phyloP scores from a whole-genome alignment of 2,888 invertebrate species.

The Penaeus monodon region DNA sequence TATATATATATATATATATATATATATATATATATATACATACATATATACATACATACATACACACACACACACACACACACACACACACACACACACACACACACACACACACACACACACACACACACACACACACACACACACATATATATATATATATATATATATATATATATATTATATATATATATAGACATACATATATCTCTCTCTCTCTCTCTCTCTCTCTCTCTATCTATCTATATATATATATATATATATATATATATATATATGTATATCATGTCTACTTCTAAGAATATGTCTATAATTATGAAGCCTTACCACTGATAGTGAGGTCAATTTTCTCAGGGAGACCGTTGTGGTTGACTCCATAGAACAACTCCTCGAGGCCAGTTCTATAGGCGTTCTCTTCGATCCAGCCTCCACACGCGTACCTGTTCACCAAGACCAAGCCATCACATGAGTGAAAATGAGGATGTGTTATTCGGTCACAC shows the following conservation, averaged over 20 bases:
- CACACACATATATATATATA: too few species aligned
- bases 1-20: not conserved
- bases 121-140: too few species aligned
- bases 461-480: not conserved
- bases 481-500: not conserved
- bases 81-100: not conserved
- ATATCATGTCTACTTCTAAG: too few species aligned
- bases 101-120: too few species aligned
- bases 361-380: slow-evolving; percentile 49
- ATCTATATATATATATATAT: too few species aligned
- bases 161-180: too few species aligned
- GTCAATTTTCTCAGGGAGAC: slow-evolving; percentile 35
- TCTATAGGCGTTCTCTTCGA: slow-evolving; percentile 31
- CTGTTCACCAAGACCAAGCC: slow-evolving; percentile 69
- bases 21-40: not conserved
- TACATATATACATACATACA: not conserved
- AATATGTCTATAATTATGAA: too few species aligned
- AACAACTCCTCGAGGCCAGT: slow-evolving; percentile 21
- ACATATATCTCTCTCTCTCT: too few species aligned
- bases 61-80: not conserved
- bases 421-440: slow-evolving; percentile 60
- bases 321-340: slow-evolving; percentile 25
- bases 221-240: too few species aligned
- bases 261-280: too few species aligned
- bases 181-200: not conserved